Evolutionary conservation across 2,888 invertebrate genomes (phyloP), one percentile per base, ranked within the genome.

Genomic region (Molanna angustata): DNA sequence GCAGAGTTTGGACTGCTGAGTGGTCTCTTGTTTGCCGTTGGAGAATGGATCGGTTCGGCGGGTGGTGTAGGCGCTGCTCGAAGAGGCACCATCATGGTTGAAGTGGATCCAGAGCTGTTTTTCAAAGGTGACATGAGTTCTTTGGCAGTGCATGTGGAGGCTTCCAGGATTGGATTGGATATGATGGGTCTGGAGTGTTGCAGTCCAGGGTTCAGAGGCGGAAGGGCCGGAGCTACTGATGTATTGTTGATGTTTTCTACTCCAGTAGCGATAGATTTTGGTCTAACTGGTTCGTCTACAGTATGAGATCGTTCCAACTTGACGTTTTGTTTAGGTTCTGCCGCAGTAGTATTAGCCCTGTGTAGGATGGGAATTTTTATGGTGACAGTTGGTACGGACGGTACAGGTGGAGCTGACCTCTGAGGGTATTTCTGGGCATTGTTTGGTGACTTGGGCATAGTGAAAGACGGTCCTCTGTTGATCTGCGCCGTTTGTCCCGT

Each of bases 91-190:
- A 82, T 75, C 0, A 83, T 81, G 48, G 80, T 81, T 0, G 78
- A 75, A 1, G 80, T 76, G 2, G 64, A 62, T 35, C 70, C 66
- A 2, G 65, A 63, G 46, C 60, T 61, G 57, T 72, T 68, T 64
- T 80, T 78, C 22, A 84, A 71, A 0, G 86, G 84, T 0, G 83
- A 81, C 39, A 85, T 79, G 6, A 88, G 65, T 62, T 88, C 87
- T 63, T 87, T 85, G 0, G 87, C 88, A 0, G 87, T 84, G 61
- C 87, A 88, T 0, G 91, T 91, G 0, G 91, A 91, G 2, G 86
- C 83, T 67, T 90, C 88, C 46, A 92, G 69, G 44, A 90, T 87
- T 0, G 91, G 91, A 57, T 85, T 85, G 4, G 90, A 90, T 60
- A 92, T 91, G 7, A 89, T 80, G 0, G 90, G 90, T 60, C 90